A percentile compares a stretch with the other conserved stretches of the same genome.
These are phyloP conservation scores for Trinectes maculatus DNA, from an alignment of 2,113 vertebrate species.

Conservation along the genomic window DNA sequence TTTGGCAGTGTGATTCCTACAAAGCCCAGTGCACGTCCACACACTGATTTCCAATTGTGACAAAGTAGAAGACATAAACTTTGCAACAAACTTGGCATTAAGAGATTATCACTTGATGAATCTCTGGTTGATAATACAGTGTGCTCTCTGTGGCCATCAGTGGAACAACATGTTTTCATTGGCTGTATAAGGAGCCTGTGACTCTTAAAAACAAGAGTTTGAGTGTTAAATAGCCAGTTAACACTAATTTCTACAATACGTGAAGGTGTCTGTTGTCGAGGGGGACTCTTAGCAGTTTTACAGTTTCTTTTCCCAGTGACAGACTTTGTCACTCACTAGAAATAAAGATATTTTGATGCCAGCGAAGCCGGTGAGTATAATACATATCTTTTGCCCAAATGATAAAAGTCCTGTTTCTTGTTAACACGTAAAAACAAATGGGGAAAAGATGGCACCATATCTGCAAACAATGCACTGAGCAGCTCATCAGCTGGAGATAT, in stretches of 20 bases:
- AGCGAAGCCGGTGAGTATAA: not conserved
- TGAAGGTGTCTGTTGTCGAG: not conserved
- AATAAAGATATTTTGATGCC: constrained; percentile 2
- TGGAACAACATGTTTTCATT: constrained; percentile 5
- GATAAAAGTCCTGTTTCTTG: constrained; percentile 8
- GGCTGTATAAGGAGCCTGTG: no score
- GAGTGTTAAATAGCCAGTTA: constrained; percentile 20
- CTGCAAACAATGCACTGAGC: constrained; percentile 40
- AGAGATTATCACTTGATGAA: not conserved
- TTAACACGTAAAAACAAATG: not conserved
- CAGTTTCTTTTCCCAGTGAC: not conserved
- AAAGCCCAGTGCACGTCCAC: constrained; percentile 7
- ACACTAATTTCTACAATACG: not conserved
- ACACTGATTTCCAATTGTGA: not conserved
- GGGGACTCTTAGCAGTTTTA: no score
- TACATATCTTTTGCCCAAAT: constrained; percentile 35
- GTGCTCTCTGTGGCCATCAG: not conserved
- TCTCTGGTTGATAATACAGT: not conserved
- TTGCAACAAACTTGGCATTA: constrained; percentile 9
- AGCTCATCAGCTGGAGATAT: constrained; percentile 33
- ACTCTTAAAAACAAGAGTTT: constrained; percentile 5
- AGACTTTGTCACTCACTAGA: not conserved
- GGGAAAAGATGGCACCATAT: constrained; percentile 33
- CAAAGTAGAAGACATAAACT: constrained; percentile 9
- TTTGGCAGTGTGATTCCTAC: constrained; percentile 28